Evolutionary conservation across 2,888 invertebrate species (phyloP).

Genomic region (Timandra comae): DNA sequence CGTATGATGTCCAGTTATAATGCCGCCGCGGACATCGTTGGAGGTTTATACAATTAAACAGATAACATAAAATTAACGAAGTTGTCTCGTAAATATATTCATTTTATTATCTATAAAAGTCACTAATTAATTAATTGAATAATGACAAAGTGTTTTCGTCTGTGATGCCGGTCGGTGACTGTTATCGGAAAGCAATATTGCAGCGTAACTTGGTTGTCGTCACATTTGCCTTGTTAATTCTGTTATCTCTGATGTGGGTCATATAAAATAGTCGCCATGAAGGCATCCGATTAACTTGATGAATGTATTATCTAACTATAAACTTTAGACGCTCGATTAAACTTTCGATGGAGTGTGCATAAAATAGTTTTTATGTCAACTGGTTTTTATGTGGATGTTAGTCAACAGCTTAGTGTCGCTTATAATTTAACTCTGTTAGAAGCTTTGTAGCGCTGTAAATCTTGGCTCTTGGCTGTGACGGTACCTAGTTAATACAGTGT

Average conservation of each 20-base stretch:
- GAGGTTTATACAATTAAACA: slow-evolving; percentile 60
- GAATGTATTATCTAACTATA: slow-evolving; percentile 19
- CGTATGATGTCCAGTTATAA: slow-evolving; percentile 30
- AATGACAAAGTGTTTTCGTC: slow-evolving; percentile 63
- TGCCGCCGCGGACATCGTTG: slow-evolving; percentile 33
- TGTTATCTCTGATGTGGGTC: slow-evolving; percentile 39
- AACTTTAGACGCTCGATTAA: slow-evolving; percentile 10
- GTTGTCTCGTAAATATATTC: slow-evolving; percentile 64
- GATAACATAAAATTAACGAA: slow-evolving; percentile 71
- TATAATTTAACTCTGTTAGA: slow-evolving; percentile 34
- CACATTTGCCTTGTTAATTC: slow-evolving; percentile 42
- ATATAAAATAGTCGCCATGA: slow-evolving; percentile 26
- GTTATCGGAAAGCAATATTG: slow-evolving; percentile 42
- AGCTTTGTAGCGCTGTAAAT: slow-evolving; percentile 51
- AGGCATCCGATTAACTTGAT: slow-evolving; percentile 36
- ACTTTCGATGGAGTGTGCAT: slow-evolving; percentile 1
- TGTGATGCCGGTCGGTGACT: slow-evolving; percentile 34
- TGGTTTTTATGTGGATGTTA: slow-evolving; percentile 9
- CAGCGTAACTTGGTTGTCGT: slow-evolving; percentile 49
- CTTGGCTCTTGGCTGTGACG: slow-evolving; percentile 48
- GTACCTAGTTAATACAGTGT: slow-evolving; percentile 60
- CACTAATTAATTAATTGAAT: slow-evolving; percentile 73
- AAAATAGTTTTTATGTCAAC: slow-evolving; percentile 7
- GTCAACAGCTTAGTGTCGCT: slow-evolving; percentile 21
- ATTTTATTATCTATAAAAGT: slow-evolving; percentile 73